A percentile compares a stretch with the other conserved stretches of the same genome.
These are phyloP conservation scores for Parnassius apollo DNA, from an alignment of 2,888 invertebrate genomes.

Conservation along the genomic window DNA sequence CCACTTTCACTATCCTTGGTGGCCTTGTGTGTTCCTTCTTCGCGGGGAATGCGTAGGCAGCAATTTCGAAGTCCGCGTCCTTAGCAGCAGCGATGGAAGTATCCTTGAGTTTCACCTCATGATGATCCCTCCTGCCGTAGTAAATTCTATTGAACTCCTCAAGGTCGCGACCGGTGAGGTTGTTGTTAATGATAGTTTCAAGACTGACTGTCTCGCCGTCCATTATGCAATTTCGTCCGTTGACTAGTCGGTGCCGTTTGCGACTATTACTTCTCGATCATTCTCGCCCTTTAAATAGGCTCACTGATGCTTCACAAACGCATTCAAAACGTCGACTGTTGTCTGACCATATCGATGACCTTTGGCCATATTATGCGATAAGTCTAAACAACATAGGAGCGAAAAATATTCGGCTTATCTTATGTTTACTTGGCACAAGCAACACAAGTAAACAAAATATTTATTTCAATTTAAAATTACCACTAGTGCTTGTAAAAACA, in stretches of 20 bases:
- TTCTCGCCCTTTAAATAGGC: constrained; percentile 55
- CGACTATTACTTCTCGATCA: constrained; percentile 44
- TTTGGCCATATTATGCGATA: constrained; percentile 62
- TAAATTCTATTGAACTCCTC: constrained; percentile 74
- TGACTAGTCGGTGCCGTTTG: constrained; percentile 32
- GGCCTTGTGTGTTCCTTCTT: constrained; percentile 79
- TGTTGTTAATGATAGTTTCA: constrained; percentile 67
- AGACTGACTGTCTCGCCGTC: constrained; percentile 71
- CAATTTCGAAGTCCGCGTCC: constrained; percentile 78
- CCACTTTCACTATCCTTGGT: constrained; percentile 90
- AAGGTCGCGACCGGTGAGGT: constrained; percentile 64
- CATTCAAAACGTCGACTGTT: constrained; percentile 37
- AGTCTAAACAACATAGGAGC: constrained; percentile 43
- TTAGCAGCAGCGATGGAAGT: constrained; percentile 79
- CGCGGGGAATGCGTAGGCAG: constrained; percentile 71
- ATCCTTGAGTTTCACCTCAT: constrained; percentile 64
- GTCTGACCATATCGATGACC: constrained; percentile 53
- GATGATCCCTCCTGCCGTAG: constrained; percentile 64
- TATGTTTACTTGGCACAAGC: constrained; percentile 12
- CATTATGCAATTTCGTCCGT: constrained; percentile 46
- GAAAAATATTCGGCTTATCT: constrained; percentile 62
- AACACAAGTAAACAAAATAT: neutral
- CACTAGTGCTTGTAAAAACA: no score
- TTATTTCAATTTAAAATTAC: no score
- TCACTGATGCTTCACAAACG: constrained; percentile 42